Evolutionary conservation across 2,113 vertebrate genomes (phyloP).

Genomic region (Martes martes): DNA sequence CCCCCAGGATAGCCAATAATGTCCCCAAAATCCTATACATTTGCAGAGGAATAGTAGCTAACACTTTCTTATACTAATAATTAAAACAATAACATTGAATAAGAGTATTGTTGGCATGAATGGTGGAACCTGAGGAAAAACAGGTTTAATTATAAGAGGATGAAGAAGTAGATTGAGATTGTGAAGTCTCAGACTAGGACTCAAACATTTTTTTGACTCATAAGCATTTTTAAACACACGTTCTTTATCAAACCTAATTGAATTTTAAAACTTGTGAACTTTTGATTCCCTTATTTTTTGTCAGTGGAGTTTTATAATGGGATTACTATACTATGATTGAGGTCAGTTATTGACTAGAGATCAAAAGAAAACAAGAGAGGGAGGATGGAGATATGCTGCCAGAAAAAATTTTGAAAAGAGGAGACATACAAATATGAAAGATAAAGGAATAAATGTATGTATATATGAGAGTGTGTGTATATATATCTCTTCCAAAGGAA

Average conservation of each 20-base stretch:
- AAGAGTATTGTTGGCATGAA: background rate
- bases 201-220: background rate
- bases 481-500: background rate
- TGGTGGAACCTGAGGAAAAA: background rate
- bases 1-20: background rate
- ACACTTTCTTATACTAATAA: background rate
- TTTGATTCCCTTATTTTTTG: background rate
- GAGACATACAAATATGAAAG: background rate
- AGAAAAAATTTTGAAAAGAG: background rate
- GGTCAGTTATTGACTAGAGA: background rate
- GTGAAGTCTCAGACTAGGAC: background rate
- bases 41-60: background rate
- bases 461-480: background rate
- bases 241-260: conserved; percentile 3
- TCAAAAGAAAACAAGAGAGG: background rate
- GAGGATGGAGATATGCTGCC: background rate
- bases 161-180: background rate
- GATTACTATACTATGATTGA: background rate
- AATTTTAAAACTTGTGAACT: conserved; percentile 24
- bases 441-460: background rate
- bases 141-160: conserved; percentile 7
- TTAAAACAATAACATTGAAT: background rate
- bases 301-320: background rate
- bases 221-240: background rate
- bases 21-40: background rate